Base-by-base conservation (phyloP, 1,140 invertebrate species). In the Drosophila truncata region DNA sequence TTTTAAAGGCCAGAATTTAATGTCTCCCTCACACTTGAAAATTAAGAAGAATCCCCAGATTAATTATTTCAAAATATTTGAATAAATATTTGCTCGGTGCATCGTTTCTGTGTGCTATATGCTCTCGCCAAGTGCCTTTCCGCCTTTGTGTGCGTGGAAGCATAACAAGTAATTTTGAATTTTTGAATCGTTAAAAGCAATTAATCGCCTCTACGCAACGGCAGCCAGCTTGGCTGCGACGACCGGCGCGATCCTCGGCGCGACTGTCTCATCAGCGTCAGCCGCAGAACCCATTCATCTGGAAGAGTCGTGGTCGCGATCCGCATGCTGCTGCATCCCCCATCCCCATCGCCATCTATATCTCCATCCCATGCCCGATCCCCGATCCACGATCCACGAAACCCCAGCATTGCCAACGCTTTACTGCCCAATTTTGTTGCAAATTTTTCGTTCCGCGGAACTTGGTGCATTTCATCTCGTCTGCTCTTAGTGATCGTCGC, bases 121-220 rank as follows among this genome's bases (percentile, higher is more conserved):
- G 52, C 71, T 58, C 69, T 62, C 49, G 39, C 41, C 57, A 74
- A 72, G 63, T 71, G 69, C 69, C 66, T 70, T 67, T 46, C 39
- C 60, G 52, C 52, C 52, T 58, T 44, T 46, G 74, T 78, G 80
- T 87, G 72, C 73, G 80, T 74, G 59, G 54, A 66, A 79, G 81
- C 78, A 88, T 91, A 90, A 91, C 80, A 87, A 75, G 81, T 88
- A 90, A 85, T 88, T 88, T 88, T 88, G 86, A 90, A 84, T 85
- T 88, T 88, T 88, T 90, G 86, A 91, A 88, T 88, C 85, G 85
- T 91, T 91, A 88, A 88, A 88, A 91, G 86, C 85, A 90, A 88
- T 88, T 88, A 88, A 88, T 87, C 88, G 85, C 85, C 78, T 82
- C 85, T 85, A 87, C 84, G 77, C 83, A 87, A 82, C 84, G 80